Percentiles rank a stretch among this genome's conserved stretches.
These are phyloP conservation scores for Scortum barcoo DNA, from an alignment of 2,113 vertebrate species.

Conservation along the genomic window DNA sequence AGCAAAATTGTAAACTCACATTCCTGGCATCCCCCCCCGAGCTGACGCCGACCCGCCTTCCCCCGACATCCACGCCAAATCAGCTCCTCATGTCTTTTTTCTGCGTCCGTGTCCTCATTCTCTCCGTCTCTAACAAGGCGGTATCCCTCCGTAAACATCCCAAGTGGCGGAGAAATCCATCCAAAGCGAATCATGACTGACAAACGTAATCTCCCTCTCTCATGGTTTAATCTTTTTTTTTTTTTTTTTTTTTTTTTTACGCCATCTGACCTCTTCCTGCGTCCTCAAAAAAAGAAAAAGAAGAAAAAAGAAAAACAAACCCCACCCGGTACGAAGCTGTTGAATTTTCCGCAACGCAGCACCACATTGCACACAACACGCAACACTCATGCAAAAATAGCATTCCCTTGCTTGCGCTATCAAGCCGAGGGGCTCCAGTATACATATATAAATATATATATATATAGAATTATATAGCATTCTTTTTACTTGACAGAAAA, in stretches of 20 bases:
- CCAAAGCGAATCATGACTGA: conserved; percentile 35
- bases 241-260: too few species aligned
- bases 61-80: conserved; percentile 25
- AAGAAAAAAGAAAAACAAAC: too few species aligned
- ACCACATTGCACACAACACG: conserved; percentile 48
- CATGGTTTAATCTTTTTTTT: conserved; percentile 36
- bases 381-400: conserved; percentile 53
- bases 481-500: conserved; percentile 85
- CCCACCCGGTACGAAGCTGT: background rate
- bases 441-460: conserved; percentile 84
- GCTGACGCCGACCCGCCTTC: conserved; percentile 9
- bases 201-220: conserved; percentile 39
- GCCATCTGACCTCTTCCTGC: conserved; percentile 45
- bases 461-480: conserved; percentile 87
- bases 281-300: background rate
- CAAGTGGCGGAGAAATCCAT: conserved; percentile 40
- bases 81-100: conserved; percentile 15
- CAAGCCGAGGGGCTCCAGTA: conserved; percentile 75
- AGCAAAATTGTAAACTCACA: conserved; percentile 75
- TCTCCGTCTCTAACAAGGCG: conserved; percentile 39
- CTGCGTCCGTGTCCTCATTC: conserved; percentile 28
- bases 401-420: conserved; percentile 71
- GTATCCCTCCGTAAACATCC: conserved; percentile 42
- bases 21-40: conserved; percentile 48
- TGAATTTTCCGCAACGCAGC: conserved; percentile 22